phyloP scores from a whole-genome alignment of 2,888 invertebrate genomes.

The Drosophila tripunctata region DNA sequence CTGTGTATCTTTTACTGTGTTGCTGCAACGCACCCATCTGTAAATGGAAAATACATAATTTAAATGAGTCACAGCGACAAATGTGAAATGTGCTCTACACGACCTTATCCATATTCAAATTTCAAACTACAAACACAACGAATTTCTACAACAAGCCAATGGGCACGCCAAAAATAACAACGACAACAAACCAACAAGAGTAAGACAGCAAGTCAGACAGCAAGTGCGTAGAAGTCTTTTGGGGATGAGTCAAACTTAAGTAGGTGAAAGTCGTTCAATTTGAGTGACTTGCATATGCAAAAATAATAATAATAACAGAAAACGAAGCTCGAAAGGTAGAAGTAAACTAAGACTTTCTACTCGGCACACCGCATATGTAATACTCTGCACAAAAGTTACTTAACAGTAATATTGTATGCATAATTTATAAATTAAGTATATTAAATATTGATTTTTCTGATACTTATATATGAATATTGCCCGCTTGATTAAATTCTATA shows the following conservation, averaged over 20 bases:
- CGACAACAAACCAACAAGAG: constrained; percentile 18
- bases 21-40: constrained; percentile 78
- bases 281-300: constrained; percentile 78
- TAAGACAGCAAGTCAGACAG: constrained; percentile 28
- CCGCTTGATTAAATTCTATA: no score
- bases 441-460: no score
- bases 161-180: constrained; percentile 59
- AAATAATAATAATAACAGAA: constrained; percentile 35
- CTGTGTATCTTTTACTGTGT: constrained; percentile 31
- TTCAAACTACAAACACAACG: constrained; percentile 53
- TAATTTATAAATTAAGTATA: neutral
- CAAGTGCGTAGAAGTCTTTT: constrained; percentile 73
- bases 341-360: constrained; percentile 37
- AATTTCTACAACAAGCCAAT: constrained; percentile 47
- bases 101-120: constrained; percentile 53
- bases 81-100: constrained; percentile 58
- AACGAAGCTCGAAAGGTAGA: constrained; percentile 11
- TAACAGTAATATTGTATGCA: constrained; percentile 1
- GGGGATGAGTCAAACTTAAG: constrained; percentile 64
- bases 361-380: constrained; percentile 6
- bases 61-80: constrained; percentile 57
- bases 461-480: no score
- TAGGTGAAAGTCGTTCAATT: constrained; percentile 75
- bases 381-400: constrained; percentile 30
- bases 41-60: constrained; percentile 48